Evolutionary conservation across 2,113 vertebrate species (phyloP), one percentile per base, ranked within the genome.

Genomic region (Alexandromys fortis): DNA sequence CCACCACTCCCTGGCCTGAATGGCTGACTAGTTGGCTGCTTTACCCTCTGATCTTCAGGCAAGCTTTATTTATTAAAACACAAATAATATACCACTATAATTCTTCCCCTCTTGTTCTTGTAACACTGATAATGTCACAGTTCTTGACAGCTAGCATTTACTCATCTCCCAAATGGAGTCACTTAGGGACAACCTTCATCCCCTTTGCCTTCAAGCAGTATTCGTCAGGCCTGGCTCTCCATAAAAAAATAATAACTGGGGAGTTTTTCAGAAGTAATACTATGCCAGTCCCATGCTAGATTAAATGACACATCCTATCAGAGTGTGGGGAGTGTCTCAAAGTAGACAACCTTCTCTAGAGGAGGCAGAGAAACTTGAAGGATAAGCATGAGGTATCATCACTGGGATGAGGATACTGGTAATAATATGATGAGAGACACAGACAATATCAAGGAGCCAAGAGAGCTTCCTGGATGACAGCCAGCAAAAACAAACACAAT

Each of bases 31-130:
- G 55, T 58, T 19, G 4, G 16, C 55, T 58, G 55, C 55, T 58
- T 58, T 58, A 19, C 1, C 55, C 55, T 19, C 17, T 58, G 55
- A 55, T 55, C 55, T 55, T 55, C 55, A 55, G 14, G 55, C 16
- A 55, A 55, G 55, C 55, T 55, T 55, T 55, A 55, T 17, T 55
- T 55, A 55, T 55, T 55, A 55, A 55, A 55, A 17, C 55, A 55
- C 55, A 55, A 55, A 55, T 55, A 55, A 55, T 55, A 55, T 17
- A 17, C 55, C 55, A 55, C 55, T 55, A 55, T 55, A 55, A 82
- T 83, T 82, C 19, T 52, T 78, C 91, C 76, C 38, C 88, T 77
- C 11, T 77, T 94, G 38, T 95, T 96, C 95, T 95, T 75, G 3
- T 52, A 52, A 52, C 52, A 52, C 14, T 52, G 52, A 52, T 52